Evolutionary conservation across 1,140 invertebrate genomes (phyloP).

Genomic region (Drosophila kurseongensis): DNA sequence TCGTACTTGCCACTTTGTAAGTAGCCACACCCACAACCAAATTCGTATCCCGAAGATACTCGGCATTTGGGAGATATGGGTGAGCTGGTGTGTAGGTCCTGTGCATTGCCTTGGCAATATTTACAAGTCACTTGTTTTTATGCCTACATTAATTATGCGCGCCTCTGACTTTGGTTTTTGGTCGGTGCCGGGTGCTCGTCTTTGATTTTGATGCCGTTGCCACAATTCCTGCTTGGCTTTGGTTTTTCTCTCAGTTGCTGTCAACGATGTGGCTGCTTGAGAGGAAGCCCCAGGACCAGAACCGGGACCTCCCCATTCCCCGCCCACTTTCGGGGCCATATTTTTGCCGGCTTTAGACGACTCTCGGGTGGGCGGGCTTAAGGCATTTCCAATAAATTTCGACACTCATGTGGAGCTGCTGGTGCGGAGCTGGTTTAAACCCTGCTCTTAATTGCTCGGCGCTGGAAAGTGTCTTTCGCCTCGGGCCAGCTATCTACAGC

Average conservation of each 20-base stretch:
- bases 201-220: constrained; percentile 78
- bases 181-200: constrained; percentile 44
- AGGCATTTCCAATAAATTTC: constrained; percentile 69
- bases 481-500: constrained; percentile 13
- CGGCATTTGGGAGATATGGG: constrained; percentile 14
- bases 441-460: constrained; percentile 64
- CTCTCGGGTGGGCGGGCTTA: constrained; percentile 54
- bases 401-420: constrained; percentile 53
- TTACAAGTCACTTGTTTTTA: constrained; percentile 83
- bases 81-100: constrained; percentile 4
- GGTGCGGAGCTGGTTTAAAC: constrained; percentile 46
- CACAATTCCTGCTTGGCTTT: constrained; percentile 71
- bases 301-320: not conserved
- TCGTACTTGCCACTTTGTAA: constrained; percentile 65
- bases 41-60: constrained; percentile 34
- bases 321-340: constrained; percentile 36
- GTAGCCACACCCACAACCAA: constrained; percentile 50
- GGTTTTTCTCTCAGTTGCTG: constrained; percentile 48
- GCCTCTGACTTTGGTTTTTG: constrained; percentile 76
- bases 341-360: constrained; percentile 48
- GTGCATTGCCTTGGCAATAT: constrained; percentile 74
- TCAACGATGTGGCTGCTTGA: constrained; percentile 28
- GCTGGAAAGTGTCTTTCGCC: constrained; percentile 41
- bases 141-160: constrained; percentile 83
- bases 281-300: not conserved